Percentiles rank a stretch among this genome's conserved stretches.
Evolutionary conservation across 2,888 invertebrate genomes (phyloP).

Genomic region (Lithodes maja): DNA sequence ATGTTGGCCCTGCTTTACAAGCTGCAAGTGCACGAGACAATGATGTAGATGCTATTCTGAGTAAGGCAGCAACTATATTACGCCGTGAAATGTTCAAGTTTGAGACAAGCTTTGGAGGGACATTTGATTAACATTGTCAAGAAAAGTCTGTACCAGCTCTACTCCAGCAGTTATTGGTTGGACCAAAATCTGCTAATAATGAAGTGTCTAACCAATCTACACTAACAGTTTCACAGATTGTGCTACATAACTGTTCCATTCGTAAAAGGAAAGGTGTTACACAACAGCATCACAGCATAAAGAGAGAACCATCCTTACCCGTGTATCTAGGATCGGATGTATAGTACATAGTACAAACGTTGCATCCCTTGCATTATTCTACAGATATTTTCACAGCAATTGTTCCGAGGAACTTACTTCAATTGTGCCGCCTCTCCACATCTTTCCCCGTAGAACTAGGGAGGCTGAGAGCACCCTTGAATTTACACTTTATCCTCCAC

Average conservation of each 20-base stretch:
- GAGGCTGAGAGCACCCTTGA: no score
- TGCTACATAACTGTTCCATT: conserved; percentile 23
- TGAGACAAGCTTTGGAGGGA: background rate
- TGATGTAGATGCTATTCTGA: background rate
- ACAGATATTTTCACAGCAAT: no score
- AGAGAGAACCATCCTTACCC: conserved; percentile 1
- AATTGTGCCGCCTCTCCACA: no score
- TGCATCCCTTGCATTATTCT: no score
- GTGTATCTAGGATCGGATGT: background rate
- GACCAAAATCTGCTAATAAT: conserved; percentile 8
- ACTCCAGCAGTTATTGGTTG: conserved; percentile 3
- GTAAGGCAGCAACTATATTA: background rate
- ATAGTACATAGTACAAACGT: no score
- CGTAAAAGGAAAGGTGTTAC: background rate
- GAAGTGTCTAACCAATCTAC: background rate
- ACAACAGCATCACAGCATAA: conserved; percentile 17
- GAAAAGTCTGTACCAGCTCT: background rate
- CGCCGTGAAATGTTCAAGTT: background rate
- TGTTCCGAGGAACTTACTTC: no score
- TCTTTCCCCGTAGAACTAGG: no score
- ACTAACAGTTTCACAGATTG: background rate
- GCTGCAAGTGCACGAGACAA: background rate
- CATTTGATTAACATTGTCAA: conserved; percentile 18
- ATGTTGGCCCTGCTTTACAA: background rate
- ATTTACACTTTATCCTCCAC: no score